These are phyloP conservation scores for Leguminivora glycinivorella DNA, from an alignment of 1,140 invertebrate genomes.

Conservation along the genomic window DNA sequence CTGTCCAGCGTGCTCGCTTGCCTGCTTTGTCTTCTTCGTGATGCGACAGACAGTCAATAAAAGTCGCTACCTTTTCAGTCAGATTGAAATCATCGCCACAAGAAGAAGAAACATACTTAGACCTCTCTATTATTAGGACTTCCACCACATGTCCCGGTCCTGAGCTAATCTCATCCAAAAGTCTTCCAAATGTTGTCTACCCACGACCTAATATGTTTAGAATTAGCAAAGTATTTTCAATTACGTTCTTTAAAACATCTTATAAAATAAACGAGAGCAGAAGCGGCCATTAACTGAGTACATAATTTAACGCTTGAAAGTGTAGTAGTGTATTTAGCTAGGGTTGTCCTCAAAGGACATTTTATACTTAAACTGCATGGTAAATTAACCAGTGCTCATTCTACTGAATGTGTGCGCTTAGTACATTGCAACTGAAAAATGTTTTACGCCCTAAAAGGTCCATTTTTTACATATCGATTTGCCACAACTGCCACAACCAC, in stretches of 20 bases:
- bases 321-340: conserved; percentile 17
- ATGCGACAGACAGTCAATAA: too few species aligned
- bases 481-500: too few species aligned
- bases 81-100: too few species aligned
- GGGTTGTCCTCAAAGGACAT: neutral
- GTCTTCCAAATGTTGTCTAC: too few species aligned
- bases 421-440: neutral
- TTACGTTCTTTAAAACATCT: conserved; percentile 3
- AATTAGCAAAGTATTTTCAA: neutral
- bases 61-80: too few species aligned
- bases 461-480: neutral
- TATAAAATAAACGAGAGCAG: conserved; percentile 1
- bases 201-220: too few species aligned
- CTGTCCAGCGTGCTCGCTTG: too few species aligned
- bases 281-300: conserved; percentile 19
- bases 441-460: neutral
- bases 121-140: too few species aligned
- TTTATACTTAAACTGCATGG: neutral
- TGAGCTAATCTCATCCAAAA: too few species aligned
- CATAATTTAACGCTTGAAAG: conserved; percentile 19
- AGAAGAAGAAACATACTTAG: too few species aligned
- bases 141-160: too few species aligned
- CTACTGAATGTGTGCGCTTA: neutral
- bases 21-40: too few species aligned
- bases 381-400: neutral